Conservation (phyloP, 2,797 vertebrate species). For the Enteromius unitaeniatus region DNA sequence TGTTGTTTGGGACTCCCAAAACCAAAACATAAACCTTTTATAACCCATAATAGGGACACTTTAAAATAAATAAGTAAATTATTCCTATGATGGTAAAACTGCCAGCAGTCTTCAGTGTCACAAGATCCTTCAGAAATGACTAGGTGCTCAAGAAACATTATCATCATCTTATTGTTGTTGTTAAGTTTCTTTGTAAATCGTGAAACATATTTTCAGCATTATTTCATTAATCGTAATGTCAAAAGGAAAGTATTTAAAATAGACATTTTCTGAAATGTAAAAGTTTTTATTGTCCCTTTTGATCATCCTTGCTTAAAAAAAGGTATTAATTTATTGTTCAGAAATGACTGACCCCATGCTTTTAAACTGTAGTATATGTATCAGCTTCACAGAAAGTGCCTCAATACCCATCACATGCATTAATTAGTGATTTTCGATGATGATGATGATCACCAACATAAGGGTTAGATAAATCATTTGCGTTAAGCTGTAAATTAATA, state of each 20-base stretch:
- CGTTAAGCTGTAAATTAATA: not conserved
- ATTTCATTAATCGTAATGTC: not conserved
- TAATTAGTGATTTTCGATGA: not conserved
- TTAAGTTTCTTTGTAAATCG: not conserved
- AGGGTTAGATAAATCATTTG: constrained; percentile 5
- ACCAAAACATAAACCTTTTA: no score
- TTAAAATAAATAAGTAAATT: no score
- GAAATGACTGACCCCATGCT: not conserved
- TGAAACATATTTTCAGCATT: not conserved
- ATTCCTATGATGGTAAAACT: not conserved
- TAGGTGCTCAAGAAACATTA: not conserved
- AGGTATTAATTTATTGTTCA: not conserved
- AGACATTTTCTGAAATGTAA: not conserved
- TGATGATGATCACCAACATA: not conserved
- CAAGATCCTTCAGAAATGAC: not conserved
- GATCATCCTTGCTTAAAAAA: not conserved
- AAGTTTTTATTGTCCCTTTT: not conserved
- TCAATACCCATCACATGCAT: not conserved
- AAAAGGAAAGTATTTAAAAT: not conserved
- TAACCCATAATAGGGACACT: no score
- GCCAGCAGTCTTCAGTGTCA: not conserved
- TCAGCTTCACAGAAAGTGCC: not conserved
- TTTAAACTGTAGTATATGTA: not conserved
- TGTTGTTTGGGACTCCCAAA: no score
- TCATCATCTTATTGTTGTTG: not conserved